Base-by-base conservation (phyloP, 2,888 invertebrate genomes). In the Drosophila niveifrons region DNA sequence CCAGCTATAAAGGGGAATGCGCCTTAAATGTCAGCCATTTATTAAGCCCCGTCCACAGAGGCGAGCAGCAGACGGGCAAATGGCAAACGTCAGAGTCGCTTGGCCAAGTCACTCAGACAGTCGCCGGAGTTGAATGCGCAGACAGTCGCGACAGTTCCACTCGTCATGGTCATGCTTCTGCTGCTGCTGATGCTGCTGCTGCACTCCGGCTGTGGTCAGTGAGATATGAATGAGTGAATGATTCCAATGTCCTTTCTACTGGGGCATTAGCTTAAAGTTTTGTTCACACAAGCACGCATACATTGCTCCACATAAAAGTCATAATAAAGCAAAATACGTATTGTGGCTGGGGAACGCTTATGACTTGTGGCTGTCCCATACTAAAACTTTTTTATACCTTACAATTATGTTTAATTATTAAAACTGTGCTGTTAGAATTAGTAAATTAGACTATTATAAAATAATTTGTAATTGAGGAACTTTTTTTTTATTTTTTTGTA, bases 11-110 rank as follows among this genome's bases (percentile, higher is more conserved):
- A 39, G 75, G 64, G 72, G 75, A 69, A 78, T 82, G 72, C 76
- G 81, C 76, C 73, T 73, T 79, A 80, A 80, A 70, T 79, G 80
- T 81, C 79, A 78, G 82, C 79, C 82, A 80, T 80, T 81, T 80
- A 80, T 80, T 80, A 79, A 81, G 72, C 68, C 69, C 78, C 44
- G 46, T 72, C 75, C 72, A 51, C 63, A 68, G 61, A 44, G 57
- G 71, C 74, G 18, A 13, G 18, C 44, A 67, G 66, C 62, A 80
- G 80, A 78, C 78, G 70, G 70, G 66, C 66, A 80, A 73, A 78
- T 66, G 72, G 78, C 78, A 68, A 73, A 51, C 68, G 57, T 81
- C 68, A 75, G 75, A 50, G 66, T 66, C 72, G 75, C 72, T 69
- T 68, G 64, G 78, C 56, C 75, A 67, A 77, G 51, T 75, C 65